A percentile compares a stretch with the other conserved stretches of the same genome.
phyloP scores from a whole-genome alignment of 2,888 invertebrate species.

The Stenodema calcarata region DNA sequence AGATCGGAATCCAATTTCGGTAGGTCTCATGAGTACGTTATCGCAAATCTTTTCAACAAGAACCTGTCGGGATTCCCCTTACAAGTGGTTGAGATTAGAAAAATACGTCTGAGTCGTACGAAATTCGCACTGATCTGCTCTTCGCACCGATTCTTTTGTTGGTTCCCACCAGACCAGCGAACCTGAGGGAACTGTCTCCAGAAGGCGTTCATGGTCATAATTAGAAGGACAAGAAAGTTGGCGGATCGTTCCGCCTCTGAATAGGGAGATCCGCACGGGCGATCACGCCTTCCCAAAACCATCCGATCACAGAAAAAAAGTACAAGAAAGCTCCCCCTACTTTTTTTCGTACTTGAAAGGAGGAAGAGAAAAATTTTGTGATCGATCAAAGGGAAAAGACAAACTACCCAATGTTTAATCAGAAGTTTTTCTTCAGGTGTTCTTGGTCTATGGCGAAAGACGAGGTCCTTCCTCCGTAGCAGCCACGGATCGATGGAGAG shows the following conservation, averaged over 20 bases:
- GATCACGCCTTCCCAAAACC: background rate
- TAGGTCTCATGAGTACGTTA: no score
- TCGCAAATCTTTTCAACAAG: no score
- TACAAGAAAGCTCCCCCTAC: background rate
- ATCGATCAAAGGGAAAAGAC: background rate
- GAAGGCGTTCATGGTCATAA: constrained; percentile 25
- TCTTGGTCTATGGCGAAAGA: background rate
- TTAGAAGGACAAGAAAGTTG: constrained; percentile 31
- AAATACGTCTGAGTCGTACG: no score
- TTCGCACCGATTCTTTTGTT: no score
- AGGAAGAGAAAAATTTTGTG: background rate
- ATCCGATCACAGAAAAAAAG: background rate
- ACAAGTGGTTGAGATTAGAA: no score
- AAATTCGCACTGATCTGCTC: no score
- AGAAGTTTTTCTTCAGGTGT: background rate
- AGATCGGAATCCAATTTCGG: no score
- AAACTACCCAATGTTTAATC: constrained; percentile 2
- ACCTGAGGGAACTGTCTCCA: background rate
- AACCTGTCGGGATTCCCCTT: no score
- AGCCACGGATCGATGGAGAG: background rate
- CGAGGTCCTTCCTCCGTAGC: background rate
- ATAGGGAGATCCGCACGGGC: constrained; percentile 28
- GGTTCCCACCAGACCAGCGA: no score
- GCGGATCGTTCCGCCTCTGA: constrained; percentile 14
- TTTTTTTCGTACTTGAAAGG: background rate